Base-by-base conservation (phyloP, 1,140 invertebrate species). In the Drosophila guanche region DNA sequence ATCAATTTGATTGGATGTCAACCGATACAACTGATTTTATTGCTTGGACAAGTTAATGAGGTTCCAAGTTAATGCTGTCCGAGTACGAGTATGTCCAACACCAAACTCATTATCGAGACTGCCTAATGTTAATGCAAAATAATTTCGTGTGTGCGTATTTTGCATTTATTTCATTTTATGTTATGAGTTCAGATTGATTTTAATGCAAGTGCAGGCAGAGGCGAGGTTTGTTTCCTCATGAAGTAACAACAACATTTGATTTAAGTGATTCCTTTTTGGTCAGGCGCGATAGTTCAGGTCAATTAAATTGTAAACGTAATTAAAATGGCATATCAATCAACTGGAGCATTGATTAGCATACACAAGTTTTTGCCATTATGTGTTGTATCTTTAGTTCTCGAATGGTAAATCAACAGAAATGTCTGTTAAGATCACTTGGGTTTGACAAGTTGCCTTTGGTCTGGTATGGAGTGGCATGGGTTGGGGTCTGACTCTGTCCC, bases 291-390 rank as follows among this genome's bases (percentile, higher is more conserved):
- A 63, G 51, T 42, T 45, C 53, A 54, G 60, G 42, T 47, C 48
- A 80, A 85, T 85, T 85, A 81, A 86, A 81, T 81, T 86, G 81
- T 86, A 86, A 86, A 86, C 70, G 67, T 68, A 73, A 84, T 84
- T 74, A 81, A 86, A 86, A 86, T 67, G 63, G 37, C 73, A 66
- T 77, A 74, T 86, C 81, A 77, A 77, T 81, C 81, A 75, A 58
- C 41, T 75, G 47, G 47, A 68, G 76, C 43, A 81, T 81, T 69
- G 65, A 85, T 85, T 85, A 77, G 81, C 81, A 85, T 85, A 81
- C 81, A 86, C 81, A 86, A 85, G 81, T 88, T 70, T 86, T 85
- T 86, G 57, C 81, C 66, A 85, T 85, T 85, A 84, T 84, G 55
- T 70, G 45, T 70, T 59, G 71, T 59, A 43, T 51, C 48, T 52